phyloP scores from a whole-genome alignment of 2,113 vertebrate genomes.

The Pteruthius melanotis region DNA sequence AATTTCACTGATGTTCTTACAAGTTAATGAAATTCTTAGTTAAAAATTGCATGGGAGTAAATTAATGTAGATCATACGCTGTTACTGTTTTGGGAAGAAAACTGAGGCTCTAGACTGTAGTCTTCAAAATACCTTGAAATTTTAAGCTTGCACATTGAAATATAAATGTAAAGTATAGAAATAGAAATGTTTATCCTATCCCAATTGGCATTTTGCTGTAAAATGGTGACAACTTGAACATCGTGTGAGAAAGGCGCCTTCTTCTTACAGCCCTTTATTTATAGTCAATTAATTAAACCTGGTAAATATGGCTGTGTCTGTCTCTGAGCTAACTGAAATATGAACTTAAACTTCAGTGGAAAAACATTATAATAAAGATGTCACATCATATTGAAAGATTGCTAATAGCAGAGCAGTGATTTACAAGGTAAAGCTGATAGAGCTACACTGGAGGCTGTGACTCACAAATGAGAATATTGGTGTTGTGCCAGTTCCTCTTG shows the following conservation, averaged over 20 bases:
- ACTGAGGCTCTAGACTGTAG: background rate
- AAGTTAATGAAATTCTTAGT: slow-evolving; percentile 7
- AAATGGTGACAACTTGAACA: slow-evolving; percentile 17
- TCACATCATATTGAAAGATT: slow-evolving; percentile 48
- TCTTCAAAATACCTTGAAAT: background rate
- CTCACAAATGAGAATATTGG: slow-evolving; percentile 42
- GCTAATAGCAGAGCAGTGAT: slow-evolving; percentile 49
- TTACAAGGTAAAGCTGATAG: slow-evolving; percentile 40
- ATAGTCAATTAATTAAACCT: slow-evolving; percentile 57
- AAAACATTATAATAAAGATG: slow-evolving; percentile 65
- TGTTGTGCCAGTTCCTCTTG: slow-evolving; percentile 8
- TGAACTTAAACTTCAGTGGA: slow-evolving; percentile 47
- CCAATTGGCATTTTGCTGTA: background rate
- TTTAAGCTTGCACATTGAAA: background rate
- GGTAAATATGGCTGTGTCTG: slow-evolving; percentile 34
- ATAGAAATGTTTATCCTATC: background rate
- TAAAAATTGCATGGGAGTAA: background rate
- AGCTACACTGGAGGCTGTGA: slow-evolving; percentile 14
- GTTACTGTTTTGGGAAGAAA: background rate
- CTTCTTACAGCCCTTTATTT: slow-evolving; percentile 44
- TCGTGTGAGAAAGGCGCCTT: background rate
- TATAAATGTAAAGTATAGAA: background rate
- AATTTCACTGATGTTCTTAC: background rate
- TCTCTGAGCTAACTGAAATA: slow-evolving; percentile 54
- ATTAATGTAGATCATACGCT: background rate